A percentile compares a stretch with the other conserved stretches of the same genome.
Conservation (phyloP, 2,113 vertebrate species). For the Sciurus niger region DNA sequence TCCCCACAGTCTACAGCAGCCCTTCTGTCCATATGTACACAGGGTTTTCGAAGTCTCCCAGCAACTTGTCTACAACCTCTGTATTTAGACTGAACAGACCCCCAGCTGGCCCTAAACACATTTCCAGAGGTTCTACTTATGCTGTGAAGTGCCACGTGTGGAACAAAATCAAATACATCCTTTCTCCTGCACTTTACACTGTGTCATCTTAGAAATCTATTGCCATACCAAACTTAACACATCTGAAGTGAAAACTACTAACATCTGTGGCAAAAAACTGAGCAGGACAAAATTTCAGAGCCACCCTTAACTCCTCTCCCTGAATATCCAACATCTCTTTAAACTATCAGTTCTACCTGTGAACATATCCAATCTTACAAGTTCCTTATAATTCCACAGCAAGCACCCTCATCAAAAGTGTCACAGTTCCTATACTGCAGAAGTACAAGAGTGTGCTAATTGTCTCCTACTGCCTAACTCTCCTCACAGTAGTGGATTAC, state of each 20-base stretch:
- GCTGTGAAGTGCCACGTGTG: no score
- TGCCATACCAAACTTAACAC: not conserved
- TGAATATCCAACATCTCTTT: not conserved
- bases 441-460: not conserved
- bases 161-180: not conserved
- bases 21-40: no score
- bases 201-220: no score
- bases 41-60: no score
- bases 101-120: no score
- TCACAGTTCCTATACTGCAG: not conserved
- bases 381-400: not conserved
- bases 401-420: not conserved
- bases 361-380: not conserved
- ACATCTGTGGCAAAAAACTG: not conserved
- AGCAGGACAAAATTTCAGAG: not conserved
- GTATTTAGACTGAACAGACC: no score
- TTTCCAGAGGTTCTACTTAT: no score
- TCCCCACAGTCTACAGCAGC: no score
- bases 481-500: not conserved
- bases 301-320: not conserved
- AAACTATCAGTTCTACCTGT: not conserved
- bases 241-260: not conserved
- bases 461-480: not conserved
- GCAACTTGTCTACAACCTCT: no score
- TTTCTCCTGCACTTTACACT: not conserved